Evolutionary conservation across 2,797 vertebrate genomes (phyloP), one percentile per base, ranked within the genome.

Genomic region (Ctenopoma kingsleyae): DNA sequence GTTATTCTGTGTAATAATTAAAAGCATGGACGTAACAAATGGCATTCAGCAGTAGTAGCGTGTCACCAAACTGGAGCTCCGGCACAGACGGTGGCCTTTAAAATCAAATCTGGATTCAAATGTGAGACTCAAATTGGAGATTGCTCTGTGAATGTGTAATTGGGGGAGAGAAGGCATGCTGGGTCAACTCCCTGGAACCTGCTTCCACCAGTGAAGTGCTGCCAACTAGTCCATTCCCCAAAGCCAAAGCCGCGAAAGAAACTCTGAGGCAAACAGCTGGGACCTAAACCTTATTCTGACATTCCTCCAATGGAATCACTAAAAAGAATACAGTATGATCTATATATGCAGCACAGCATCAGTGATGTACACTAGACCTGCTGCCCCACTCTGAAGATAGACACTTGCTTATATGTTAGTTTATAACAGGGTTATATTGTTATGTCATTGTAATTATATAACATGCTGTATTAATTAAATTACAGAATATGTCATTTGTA

Each of bases 121-220:
- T 59, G 44, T 52, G 49, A 62, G 66, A 55, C 77, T 70, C 71
- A 72, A 86, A 80, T 77, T 78, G 56, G 54, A 70, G 70, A 61
- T 67, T 62, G 44, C 74, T 68, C 63, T 80, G 57, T 64, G 55
- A 76, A 78, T 76, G 57, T 67, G 53, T 80, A 84, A 84, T 59
- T 73, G 57, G 48, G 68, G 8, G 56, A 77, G 40, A 71, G 41
- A 36, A 74, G 72, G 55, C 76, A 78, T 74, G 79, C 77, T 74
- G 72, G 78, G 85, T 88, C 81, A 80, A 67, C 62, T 88, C 85
- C 81, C 82, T 46, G 52, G 70, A 68, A 72, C 63, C 52, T 27
- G 60, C 36, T 63, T 52, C 70, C 44, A 63, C 59, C 66, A 84
- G 74, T 86, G 82, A 85, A 83, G 87, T 66, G 48, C 67, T 84